A percentile compares a stretch with the other conserved stretches of the same genome.
phyloP scores from a whole-genome alignment of 2,113 vertebrate genomes.

The Notiomystis cincta region DNA sequence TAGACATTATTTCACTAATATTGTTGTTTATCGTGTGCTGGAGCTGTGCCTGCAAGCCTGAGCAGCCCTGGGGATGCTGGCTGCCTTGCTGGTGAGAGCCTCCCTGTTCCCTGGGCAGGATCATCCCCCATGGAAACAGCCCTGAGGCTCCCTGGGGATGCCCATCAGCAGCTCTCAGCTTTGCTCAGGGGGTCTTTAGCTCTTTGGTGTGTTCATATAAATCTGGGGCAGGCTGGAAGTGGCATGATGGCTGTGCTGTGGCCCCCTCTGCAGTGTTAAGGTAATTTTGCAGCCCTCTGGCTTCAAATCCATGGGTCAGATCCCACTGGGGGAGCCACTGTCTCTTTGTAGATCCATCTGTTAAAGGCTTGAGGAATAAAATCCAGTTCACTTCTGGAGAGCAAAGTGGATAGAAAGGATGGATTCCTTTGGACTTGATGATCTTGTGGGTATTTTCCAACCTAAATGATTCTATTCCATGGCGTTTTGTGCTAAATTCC shows the following conservation, averaged over 20 bases:
- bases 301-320: background rate
- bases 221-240: background rate
- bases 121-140: background rate
- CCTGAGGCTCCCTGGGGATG: background rate
- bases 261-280: no score
- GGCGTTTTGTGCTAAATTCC: background rate
- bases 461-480: background rate
- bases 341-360: background rate
- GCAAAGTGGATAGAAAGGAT: background rate
- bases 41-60: background rate
- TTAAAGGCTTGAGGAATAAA: background rate
- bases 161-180: background rate
- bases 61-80: background rate
- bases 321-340: background rate
- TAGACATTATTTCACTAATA: background rate
- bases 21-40: slow-evolving; percentile 1
- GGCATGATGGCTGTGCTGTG: background rate
- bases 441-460: background rate
- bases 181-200: background rate
- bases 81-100: background rate
- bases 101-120: background rate
- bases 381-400: background rate
- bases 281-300: background rate
- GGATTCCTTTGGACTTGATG: background rate
- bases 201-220: background rate